Evolutionary conservation across 2,888 invertebrate species (phyloP).

Genomic region (Tortricodes alternella): DNA sequence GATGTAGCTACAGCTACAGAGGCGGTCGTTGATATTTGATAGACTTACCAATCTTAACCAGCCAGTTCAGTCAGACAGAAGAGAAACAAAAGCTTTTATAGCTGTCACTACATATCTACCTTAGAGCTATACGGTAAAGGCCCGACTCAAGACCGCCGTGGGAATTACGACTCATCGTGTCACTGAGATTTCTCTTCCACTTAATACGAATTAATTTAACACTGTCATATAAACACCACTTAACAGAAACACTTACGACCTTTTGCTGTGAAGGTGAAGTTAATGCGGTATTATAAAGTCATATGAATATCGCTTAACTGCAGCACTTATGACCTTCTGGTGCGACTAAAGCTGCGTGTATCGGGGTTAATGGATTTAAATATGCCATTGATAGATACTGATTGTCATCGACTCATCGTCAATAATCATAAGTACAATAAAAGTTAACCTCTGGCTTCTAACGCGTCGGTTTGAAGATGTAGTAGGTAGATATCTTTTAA

Average conservation of each 20-base stretch:
- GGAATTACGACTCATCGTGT: slow-evolving; percentile 40
- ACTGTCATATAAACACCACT: slow-evolving; percentile 28
- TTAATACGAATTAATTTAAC: slow-evolving; percentile 33
- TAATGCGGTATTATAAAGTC: slow-evolving; percentile 10
- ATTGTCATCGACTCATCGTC: too few species aligned
- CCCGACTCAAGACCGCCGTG: slow-evolving; percentile 33
- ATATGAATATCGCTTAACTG: slow-evolving; percentile 35
- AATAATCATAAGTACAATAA: background rate
- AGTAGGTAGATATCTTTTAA: background rate
- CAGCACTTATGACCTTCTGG: slow-evolving; percentile 33
- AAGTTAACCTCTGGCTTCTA: slow-evolving; percentile 4
- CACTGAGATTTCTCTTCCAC: slow-evolving; percentile 36
- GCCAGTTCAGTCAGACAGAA: too few species aligned
- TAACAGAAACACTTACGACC: slow-evolving; percentile 39
- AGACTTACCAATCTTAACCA: too few species aligned
- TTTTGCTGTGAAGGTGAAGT: background rate
- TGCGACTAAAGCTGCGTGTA: background rate
- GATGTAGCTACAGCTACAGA: too few species aligned
- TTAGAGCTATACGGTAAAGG: slow-evolving; percentile 9
- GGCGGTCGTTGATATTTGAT: too few species aligned
- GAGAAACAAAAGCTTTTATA: too few species aligned
- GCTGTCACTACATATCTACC: background rate
- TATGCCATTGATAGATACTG: slow-evolving; percentile 11
- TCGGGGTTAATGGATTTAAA: slow-evolving; percentile 8
- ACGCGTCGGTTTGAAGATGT: background rate